A percentile compares a stretch with the other conserved stretches of the same genome.
Evolutionary conservation across 1,140 invertebrate genomes (phyloP).

Genomic region (Charaxes varanes): DNA sequence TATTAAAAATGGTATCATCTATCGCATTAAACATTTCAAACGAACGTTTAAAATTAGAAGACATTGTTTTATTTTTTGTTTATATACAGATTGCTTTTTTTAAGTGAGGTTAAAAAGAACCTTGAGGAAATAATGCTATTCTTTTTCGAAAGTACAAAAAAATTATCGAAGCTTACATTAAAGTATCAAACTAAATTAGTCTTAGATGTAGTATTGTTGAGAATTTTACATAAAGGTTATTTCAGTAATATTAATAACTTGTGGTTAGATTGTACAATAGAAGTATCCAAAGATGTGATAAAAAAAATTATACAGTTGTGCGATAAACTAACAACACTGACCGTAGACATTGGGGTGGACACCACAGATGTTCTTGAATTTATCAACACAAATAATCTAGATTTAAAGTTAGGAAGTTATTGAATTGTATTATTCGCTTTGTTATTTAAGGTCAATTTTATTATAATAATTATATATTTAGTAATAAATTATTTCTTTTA

Average conservation of each 20-base stretch:
- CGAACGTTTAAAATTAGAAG: too few relatives aligned
- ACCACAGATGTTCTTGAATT: slow-evolving; percentile 48
- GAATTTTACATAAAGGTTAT: slow-evolving; percentile 48
- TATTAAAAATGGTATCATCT: too few relatives aligned
- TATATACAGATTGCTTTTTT: too few relatives aligned
- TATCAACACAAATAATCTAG: slow-evolving; percentile 62
- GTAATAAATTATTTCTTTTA: too few relatives aligned
- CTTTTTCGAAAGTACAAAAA: too few relatives aligned
- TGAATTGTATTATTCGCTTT: slow-evolving; percentile 24
- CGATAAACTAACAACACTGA: slow-evolving; percentile 48
- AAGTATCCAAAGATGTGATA: slow-evolving; percentile 54
- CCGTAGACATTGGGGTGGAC: slow-evolving; percentile 46
- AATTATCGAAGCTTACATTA: too few relatives aligned
- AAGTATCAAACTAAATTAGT: slow-evolving; percentile 53
- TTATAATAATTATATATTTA: too few relatives aligned
- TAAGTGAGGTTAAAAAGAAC: too few relatives aligned
- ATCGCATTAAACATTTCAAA: too few relatives aligned
- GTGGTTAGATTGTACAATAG: slow-evolving; percentile 66
- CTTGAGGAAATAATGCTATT: too few relatives aligned
- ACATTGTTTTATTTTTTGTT: too few relatives aligned
- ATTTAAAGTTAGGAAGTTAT: slow-evolving; percentile 58
- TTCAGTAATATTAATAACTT: slow-evolving; percentile 49
- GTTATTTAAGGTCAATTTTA: slow-evolving; percentile 9
- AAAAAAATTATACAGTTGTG: slow-evolving; percentile 53
- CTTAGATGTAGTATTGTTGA: slow-evolving; percentile 46